Evolutionary conservation across 2,113 vertebrate species (phyloP).

Genomic region (Calyptomena viridis): DNA sequence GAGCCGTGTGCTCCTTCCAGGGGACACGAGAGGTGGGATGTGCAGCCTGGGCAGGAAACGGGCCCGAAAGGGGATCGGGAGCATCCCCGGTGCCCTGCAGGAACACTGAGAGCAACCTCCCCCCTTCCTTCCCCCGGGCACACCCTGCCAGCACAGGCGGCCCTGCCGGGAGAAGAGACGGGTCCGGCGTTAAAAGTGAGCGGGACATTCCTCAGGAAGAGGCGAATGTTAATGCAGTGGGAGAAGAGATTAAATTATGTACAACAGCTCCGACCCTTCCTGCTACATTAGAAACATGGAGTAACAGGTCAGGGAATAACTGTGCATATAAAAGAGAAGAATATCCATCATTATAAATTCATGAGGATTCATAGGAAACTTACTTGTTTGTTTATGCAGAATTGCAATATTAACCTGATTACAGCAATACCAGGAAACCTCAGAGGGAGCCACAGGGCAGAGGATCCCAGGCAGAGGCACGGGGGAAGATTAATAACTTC

Average conservation of each 20-base stretch:
- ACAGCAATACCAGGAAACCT: neutral
- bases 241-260: neutral
- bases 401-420: slow-evolving; percentile 18
- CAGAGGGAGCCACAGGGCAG: neutral
- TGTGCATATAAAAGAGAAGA: neutral
- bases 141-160: accelerated
- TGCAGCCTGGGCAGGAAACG: accelerated
- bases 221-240: neutral
- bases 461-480: neutral
- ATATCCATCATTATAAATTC: slow-evolving; percentile 8
- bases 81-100: neutral
- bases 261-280: neutral
- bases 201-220: accelerated
- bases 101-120: accelerated
- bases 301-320: neutral
- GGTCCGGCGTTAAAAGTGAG: too few species aligned
- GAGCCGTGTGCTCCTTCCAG: accelerated
- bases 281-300: neutral
- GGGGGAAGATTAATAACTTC: neutral
- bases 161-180: too few species aligned
- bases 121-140: neutral
- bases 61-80: accelerated
- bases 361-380: neutral
- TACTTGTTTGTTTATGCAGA: slow-evolving; percentile 24
- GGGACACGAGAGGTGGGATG: accelerated